Percentiles rank a stretch among this genome's conserved stretches.
phyloP scores from a whole-genome alignment of 2,797 vertebrate species.

The Danio albolineatus region DNA sequence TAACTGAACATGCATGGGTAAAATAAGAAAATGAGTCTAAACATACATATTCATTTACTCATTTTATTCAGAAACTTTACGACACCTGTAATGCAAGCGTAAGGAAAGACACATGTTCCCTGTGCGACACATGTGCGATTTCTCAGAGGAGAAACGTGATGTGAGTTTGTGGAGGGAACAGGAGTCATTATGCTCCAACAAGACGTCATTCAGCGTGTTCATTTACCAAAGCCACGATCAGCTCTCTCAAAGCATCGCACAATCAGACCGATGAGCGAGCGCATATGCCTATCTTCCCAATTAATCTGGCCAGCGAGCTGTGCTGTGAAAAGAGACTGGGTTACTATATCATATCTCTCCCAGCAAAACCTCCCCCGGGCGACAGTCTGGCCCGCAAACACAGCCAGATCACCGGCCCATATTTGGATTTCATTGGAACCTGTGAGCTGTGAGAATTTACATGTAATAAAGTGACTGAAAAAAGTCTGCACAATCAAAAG shows the following conservation, averaged over 20 bases:
- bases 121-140: constrained; percentile 12
- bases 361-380: constrained; percentile 32
- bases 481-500: too few species aligned
- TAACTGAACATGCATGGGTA: too few species aligned
- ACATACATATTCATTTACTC: too few species aligned
- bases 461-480: too few species aligned
- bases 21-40: too few species aligned
- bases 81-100: background rate
- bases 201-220: constrained; percentile 62
- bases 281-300: constrained; percentile 80
- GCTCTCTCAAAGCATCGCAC: constrained; percentile 67
- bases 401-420: constrained; percentile 59
- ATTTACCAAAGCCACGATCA: constrained; percentile 69
- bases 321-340: constrained; percentile 65
- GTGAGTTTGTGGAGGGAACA: constrained; percentile 59
- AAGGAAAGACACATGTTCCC: background rate
- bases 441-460: too few species aligned
- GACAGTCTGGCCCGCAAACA: constrained; percentile 65
- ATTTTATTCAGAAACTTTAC: too few species aligned
- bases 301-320: constrained; percentile 82
- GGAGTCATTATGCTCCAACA: constrained; percentile 66
- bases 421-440: constrained; percentile 71
- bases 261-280: constrained; percentile 78
- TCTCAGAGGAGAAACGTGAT: constrained; percentile 50
- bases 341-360: constrained; percentile 36